Conservation (phyloP, 2,113 vertebrate species). For the Chaenocephalus aceratus region DNA sequence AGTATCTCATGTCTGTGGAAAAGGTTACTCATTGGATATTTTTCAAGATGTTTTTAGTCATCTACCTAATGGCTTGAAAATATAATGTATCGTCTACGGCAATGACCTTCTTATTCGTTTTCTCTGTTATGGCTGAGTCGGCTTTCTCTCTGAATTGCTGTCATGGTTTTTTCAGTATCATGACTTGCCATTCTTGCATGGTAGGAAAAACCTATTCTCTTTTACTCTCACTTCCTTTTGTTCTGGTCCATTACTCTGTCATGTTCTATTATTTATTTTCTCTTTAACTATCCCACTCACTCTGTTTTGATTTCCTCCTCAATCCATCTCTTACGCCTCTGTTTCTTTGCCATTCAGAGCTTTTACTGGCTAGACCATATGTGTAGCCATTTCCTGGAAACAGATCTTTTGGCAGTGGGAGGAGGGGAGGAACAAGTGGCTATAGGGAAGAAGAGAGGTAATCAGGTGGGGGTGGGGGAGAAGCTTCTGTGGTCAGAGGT, state of each 20-base stretch:
- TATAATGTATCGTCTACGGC: not conserved
- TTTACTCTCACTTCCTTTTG: accelerated
- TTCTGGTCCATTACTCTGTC: not conserved
- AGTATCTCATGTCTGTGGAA: conserved; percentile 3
- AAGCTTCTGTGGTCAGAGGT: conserved; percentile 26
- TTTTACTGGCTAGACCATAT: conserved; percentile 55
- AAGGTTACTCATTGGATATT: conserved; percentile 1
- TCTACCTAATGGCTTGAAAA: not conserved
- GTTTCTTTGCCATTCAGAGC: conserved; percentile 47
- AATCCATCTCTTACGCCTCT: conserved; percentile 20
- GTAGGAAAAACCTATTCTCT: not conserved
- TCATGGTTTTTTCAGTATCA: not conserved
- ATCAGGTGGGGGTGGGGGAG: conserved; percentile 22
- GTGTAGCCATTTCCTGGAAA: conserved; percentile 52
- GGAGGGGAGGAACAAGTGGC: conserved; percentile 46
- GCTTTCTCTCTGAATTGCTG: not conserved
- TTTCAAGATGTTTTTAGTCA: conserved; percentile 10
- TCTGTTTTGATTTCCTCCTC: conserved; percentile 3
- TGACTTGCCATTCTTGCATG: not conserved
- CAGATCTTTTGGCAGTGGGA: conserved; percentile 39
- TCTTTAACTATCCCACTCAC: not conserved
- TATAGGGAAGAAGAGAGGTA: conserved; percentile 17
- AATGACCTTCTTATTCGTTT: conserved; percentile 2
- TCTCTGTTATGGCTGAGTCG: not conserved
- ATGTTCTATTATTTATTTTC: not conserved